phyloP scores from a whole-genome alignment of 2,113 vertebrate genomes.

The Cathartes aura region DNA sequence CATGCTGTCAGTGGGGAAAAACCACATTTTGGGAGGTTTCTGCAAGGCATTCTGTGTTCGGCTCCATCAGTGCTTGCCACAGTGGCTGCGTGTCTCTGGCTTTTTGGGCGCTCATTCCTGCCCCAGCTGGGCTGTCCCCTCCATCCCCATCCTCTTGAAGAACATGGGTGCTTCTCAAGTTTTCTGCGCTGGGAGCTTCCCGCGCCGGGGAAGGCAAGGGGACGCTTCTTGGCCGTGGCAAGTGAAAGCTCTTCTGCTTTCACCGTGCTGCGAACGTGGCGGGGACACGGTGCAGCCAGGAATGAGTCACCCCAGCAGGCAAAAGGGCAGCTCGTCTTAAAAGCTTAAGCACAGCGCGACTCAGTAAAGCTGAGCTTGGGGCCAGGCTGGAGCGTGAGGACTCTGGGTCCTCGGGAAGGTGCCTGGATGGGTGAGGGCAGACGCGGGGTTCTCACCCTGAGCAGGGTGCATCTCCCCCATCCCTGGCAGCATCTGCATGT shows the following conservation, averaged over 20 bases:
- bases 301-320: neutral
- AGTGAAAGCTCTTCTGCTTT: neutral
- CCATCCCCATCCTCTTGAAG: neutral
- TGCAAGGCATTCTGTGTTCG: fast-evolving
- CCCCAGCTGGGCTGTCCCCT: neutral
- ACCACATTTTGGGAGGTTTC: neutral
- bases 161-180: fast-evolving
- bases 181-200: neutral
- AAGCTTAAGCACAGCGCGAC: neutral
- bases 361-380: neutral
- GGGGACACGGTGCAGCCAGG: neutral
- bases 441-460: fast-evolving
- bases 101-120: neutral
- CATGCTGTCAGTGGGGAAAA: neutral
- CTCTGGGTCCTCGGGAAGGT: fast-evolving
- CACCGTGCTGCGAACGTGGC: fast-evolving
- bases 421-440: neutral
- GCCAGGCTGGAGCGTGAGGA: neutral
- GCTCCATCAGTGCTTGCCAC: neutral
- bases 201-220: fast-evolving
- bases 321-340: neutral
- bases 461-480: neutral
- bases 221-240: neutral
- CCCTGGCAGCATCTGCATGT: fast-evolving
- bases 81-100: neutral